phyloP scores from a whole-genome alignment of 2,797 vertebrate species.

The Neosalanx taihuensis region DNA sequence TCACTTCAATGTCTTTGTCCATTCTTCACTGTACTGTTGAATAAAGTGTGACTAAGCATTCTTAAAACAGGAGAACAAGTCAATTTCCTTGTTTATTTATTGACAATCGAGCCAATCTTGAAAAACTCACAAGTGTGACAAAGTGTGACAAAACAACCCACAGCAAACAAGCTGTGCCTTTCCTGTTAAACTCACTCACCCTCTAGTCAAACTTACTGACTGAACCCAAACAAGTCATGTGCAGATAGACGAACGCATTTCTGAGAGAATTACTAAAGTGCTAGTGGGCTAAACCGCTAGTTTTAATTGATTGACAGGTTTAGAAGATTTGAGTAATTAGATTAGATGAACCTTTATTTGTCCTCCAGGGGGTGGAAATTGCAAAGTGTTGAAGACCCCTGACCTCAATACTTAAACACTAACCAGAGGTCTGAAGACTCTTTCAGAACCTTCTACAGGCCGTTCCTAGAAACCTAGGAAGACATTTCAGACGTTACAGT shows the following conservation, averaged over 20 bases:
- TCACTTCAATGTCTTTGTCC: neutral
- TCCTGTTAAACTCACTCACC: too few species aligned
- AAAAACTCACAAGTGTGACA: neutral
- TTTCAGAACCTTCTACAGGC: neutral
- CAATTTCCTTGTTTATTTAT: conserved; percentile 4
- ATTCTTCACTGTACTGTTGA: neutral
- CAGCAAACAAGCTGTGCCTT: neutral
- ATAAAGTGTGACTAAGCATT: neutral
- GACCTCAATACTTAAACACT: neutral
- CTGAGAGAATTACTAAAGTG: conserved; percentile 6
- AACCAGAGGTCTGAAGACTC: neutral
- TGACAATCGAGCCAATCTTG: neutral
- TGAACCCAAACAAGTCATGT: conserved; percentile 48
- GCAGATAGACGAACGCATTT: conserved; percentile 40
- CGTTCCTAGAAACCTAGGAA: too few species aligned
- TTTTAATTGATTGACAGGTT: too few species aligned
- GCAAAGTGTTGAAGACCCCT: too few species aligned
- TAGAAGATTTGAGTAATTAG: too few species aligned
- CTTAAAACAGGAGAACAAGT: neutral
- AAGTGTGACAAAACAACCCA: neutral
- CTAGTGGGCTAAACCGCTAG: neutral
- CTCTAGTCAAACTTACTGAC: too few species aligned
- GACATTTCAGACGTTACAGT: too few species aligned
- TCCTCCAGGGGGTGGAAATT: too few species aligned
- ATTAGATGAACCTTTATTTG: too few species aligned